phyloP scores from a whole-genome alignment of 2,113 vertebrate genomes.

The Psophia crepitans region DNA sequence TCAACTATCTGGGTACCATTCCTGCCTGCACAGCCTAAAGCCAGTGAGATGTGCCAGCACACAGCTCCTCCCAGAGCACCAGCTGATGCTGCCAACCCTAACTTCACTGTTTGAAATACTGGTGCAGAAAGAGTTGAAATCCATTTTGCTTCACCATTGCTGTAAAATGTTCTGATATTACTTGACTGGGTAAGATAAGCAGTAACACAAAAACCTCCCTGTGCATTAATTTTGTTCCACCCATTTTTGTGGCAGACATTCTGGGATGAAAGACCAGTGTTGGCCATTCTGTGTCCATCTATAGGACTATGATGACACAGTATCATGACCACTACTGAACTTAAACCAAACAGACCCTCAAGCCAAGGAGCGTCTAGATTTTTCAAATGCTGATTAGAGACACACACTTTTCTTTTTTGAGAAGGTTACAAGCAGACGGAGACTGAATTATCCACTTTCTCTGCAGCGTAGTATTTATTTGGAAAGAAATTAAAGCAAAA shows the following conservation, averaged over 20 bases:
- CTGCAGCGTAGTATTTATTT: background rate
- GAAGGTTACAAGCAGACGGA: background rate
- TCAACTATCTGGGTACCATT: background rate
- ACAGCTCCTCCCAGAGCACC: background rate
- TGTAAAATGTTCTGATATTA: background rate
- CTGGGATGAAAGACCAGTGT: background rate
- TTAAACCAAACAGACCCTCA: background rate
- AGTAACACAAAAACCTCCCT: background rate
- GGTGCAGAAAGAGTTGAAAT: background rate
- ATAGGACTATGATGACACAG: fast-evolving
- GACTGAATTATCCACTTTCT: background rate
- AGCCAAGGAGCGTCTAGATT: background rate
- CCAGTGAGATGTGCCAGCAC: background rate
- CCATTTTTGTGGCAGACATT: background rate
- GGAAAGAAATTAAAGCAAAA: background rate
- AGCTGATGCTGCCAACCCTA: background rate
- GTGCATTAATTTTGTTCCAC: fast-evolving
- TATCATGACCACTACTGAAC: background rate
- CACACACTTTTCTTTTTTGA: background rate
- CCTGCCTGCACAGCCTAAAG: background rate
- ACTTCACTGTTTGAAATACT: background rate
- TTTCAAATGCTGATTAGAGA: background rate
- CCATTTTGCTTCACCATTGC: background rate
- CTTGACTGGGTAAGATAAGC: background rate
- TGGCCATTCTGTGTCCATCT: background rate